phyloP scores from a whole-genome alignment of 2,888 invertebrate genomes.

The Fabriciana adippe region DNA sequence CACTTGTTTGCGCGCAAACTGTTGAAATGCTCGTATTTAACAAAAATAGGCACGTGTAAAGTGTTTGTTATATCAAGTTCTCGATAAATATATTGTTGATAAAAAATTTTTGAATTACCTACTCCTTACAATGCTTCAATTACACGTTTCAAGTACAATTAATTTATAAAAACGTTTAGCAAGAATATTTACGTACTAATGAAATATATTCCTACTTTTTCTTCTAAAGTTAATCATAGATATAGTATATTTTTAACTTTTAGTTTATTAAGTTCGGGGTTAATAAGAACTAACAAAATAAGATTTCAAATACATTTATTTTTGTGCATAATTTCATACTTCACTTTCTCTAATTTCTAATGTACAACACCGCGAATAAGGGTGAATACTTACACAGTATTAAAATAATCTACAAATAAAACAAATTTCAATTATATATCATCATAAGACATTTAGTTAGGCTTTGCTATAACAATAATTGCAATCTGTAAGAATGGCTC shows the following conservation, averaged over 20 bases:
- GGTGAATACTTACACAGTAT: conserved; percentile 56
- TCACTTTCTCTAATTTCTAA: conserved; percentile 68
- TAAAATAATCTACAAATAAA: conserved; percentile 57
- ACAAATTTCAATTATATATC: conserved; percentile 55
- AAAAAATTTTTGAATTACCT: no score
- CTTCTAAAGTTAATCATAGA: neutral
- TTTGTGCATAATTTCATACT: conserved; percentile 75
- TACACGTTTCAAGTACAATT: no score
- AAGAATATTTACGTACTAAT: no score
- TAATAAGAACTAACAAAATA: conserved; percentile 37
- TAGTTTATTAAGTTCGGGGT: no score
- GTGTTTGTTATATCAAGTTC: no score
- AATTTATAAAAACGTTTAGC: no score
- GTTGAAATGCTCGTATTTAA: no score
- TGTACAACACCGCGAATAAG: conserved; percentile 67
- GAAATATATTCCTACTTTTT: neutral
- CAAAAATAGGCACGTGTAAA: no score
- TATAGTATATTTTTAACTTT: no score
- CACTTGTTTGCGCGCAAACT: no score
- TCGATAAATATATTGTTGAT: no score
- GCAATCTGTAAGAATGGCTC: conserved; percentile 64
- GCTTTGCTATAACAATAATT: conserved; percentile 60
- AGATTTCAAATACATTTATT: conserved; percentile 76
- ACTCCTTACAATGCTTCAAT: no score
- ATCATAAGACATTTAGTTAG: conserved; percentile 80